A percentile compares a stretch with the other conserved stretches of the same genome.
phyloP scores from a whole-genome alignment of 2,888 invertebrate species.

The Drosophila birchii region DNA sequence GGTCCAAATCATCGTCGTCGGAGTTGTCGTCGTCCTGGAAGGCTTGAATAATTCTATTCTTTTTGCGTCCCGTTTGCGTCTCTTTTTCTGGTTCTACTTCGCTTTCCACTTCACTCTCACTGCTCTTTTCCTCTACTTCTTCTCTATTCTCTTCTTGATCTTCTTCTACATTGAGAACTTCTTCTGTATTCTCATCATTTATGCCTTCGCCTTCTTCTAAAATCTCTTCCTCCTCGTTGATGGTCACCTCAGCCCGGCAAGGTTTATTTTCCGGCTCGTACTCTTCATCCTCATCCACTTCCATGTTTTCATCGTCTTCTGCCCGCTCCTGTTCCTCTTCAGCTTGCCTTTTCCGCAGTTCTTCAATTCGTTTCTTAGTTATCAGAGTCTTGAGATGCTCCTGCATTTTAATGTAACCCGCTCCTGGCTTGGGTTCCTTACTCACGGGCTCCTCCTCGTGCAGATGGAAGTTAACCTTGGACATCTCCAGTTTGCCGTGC shows the following conservation, averaged over 20 bases:
- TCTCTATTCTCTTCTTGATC: conserved; percentile 69
- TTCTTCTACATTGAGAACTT: conserved; percentile 65
- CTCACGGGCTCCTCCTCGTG: conserved; percentile 73
- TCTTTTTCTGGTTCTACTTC: conserved; percentile 64
- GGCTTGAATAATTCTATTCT: conserved; percentile 84
- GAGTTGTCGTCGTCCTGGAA: conserved; percentile 82
- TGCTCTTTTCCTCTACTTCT: conserved; percentile 84
- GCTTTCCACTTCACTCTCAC: conserved; percentile 66
- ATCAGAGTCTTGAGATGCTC: conserved; percentile 90
- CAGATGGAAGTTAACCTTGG: conserved; percentile 76
- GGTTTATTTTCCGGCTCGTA: conserved; percentile 73
- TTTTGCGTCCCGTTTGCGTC: conserved; percentile 81
- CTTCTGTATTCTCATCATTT: conserved; percentile 57
- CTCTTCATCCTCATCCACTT: conserved; percentile 38
- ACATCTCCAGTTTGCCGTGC: conserved; percentile 85
- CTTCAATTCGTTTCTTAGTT: conserved; percentile 88
- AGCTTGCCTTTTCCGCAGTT: conserved; percentile 87
- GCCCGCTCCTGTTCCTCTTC: conserved; percentile 85
- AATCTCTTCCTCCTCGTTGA: conserved; percentile 66
- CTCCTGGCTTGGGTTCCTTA: conserved; percentile 88
- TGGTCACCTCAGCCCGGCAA: conserved; percentile 21
- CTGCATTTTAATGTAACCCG: conserved; percentile 89
- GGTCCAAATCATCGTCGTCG: conserved; percentile 78
- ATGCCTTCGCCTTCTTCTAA: conserved; percentile 80
- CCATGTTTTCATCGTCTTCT: conserved; percentile 74